Conservation (phyloP, 2,888 invertebrate genomes). For the Euplexia lucipara region DNA sequence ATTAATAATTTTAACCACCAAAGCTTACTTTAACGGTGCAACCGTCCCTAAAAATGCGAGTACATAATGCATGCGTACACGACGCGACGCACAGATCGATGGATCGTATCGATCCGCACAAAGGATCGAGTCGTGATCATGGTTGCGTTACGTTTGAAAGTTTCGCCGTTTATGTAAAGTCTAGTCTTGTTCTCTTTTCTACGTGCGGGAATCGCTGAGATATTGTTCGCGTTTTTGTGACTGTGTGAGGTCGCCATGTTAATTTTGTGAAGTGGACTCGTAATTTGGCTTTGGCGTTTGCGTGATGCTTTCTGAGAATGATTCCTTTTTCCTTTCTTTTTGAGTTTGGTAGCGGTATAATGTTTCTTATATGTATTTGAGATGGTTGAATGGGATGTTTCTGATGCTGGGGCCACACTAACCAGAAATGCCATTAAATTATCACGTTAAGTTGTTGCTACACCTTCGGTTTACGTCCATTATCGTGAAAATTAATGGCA, state of each 20-base stretch:
- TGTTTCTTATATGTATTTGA: background rate
- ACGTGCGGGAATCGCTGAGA: conserved; percentile 59
- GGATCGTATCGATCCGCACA: conserved; percentile 88
- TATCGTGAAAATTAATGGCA: no score
- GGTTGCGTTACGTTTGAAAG: conserved; percentile 84
- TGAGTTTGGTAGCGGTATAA: background rate
- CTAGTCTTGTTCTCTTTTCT: conserved; percentile 71
- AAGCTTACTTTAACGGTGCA: conserved; percentile 49
- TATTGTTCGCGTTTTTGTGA: conserved; percentile 59
- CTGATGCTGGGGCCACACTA: no score
- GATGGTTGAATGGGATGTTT: conserved; percentile 3
- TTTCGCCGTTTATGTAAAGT: conserved; percentile 83
- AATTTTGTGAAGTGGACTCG: conserved; percentile 23
- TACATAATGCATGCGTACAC: conserved; percentile 88
- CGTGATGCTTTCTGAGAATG: conserved; percentile 4
- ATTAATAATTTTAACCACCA: conserved; percentile 9
- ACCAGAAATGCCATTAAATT: no score
- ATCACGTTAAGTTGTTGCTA: no score
- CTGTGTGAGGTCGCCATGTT: conserved; percentile 59
- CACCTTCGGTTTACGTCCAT: no score
- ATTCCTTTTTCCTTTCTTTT: no score
- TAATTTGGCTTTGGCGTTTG: conserved; percentile 8
- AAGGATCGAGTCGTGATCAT: conserved; percentile 89
- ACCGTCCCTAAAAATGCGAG: conserved; percentile 76
- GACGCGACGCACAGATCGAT: conserved; percentile 85